Evolutionary conservation across 2,888 invertebrate species (phyloP).

Genomic region (Hydraecia micacea): DNA sequence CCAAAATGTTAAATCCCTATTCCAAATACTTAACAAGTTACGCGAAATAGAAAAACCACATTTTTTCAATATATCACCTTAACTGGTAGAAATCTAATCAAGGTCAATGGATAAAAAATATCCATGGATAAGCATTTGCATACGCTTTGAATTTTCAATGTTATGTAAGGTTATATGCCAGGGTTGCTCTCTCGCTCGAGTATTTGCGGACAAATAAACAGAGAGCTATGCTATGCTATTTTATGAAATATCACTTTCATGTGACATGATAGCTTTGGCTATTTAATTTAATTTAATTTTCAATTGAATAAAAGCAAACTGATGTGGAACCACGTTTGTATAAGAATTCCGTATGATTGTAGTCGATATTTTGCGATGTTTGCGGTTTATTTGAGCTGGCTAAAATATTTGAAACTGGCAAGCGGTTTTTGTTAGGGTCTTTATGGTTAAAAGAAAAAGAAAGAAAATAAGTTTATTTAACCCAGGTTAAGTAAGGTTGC

Average conservation of each 20-base stretch:
- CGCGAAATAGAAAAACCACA: too few species aligned
- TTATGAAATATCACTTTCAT: conserved; percentile 14
- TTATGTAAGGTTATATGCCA: background rate
- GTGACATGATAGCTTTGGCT: background rate
- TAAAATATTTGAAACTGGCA: background rate
- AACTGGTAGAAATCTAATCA: background rate
- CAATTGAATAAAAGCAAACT: conserved; percentile 21
- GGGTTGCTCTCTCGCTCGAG: background rate
- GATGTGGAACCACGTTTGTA: conserved; percentile 1
- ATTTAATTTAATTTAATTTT: conserved; percentile 8
- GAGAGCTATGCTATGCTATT: background rate
- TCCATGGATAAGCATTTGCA: conserved; percentile 4
- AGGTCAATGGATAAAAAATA: background rate
- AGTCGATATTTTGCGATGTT: conserved; percentile 10
- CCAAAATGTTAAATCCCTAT: too few species aligned
- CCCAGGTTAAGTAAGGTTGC: too few species aligned
- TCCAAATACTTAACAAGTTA: too few species aligned
- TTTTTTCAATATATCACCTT: too few species aligned
- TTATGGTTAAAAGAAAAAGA: too few species aligned
- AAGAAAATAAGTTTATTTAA: too few species aligned
- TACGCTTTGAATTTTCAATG: background rate
- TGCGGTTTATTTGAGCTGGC: background rate
- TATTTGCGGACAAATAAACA: conserved; percentile 14
- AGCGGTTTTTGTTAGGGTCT: background rate
- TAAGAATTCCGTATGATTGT: conserved; percentile 8